phyloP scores from a whole-genome alignment of 2,797 vertebrate species.

The Phyllotis vaccarum region DNA sequence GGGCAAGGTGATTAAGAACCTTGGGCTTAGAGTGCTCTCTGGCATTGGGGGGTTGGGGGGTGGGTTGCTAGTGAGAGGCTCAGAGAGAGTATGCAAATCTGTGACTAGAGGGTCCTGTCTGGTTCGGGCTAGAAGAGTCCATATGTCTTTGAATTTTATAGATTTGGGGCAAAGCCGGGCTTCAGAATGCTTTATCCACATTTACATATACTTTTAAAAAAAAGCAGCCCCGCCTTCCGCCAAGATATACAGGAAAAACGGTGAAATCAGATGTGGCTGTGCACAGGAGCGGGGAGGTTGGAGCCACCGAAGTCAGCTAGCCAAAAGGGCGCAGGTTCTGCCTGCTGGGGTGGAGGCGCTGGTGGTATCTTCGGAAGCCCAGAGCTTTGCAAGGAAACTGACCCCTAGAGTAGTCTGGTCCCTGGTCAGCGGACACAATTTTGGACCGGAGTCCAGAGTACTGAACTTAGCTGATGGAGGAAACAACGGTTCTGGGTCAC shows the following conservation, averaged over 20 bases:
- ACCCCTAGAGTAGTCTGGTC: not conserved
- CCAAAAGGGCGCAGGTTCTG: not conserved
- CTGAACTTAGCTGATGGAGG: not conserved
- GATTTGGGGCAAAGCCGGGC: slow-evolving; percentile 8
- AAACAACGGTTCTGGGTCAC: not conserved
- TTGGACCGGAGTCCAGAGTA: not conserved
- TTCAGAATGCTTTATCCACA: slow-evolving; percentile 37
- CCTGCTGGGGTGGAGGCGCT: not conserved
- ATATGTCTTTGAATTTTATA: slow-evolving; percentile 66
- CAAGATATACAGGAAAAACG: not conserved
- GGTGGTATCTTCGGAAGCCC: not conserved
- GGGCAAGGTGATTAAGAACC: not conserved
- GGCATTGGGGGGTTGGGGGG: not conserved
- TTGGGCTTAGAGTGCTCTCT: not conserved
- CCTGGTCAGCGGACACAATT: not conserved
- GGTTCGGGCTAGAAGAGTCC: not conserved
- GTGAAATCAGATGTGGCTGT: not conserved
- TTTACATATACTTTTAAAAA: not conserved
- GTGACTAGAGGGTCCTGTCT: not conserved
- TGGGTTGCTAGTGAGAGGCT: not conserved
- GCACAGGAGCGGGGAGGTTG: not conserved
- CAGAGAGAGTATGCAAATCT: not conserved
- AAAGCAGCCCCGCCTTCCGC: not conserved
- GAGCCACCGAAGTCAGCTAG: not conserved
- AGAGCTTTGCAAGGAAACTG: not conserved